Evolutionary conservation across 2,888 invertebrate species (phyloP), one percentile per base, ranked within the genome.

Genomic region (Toxonevra muliebris): DNA sequence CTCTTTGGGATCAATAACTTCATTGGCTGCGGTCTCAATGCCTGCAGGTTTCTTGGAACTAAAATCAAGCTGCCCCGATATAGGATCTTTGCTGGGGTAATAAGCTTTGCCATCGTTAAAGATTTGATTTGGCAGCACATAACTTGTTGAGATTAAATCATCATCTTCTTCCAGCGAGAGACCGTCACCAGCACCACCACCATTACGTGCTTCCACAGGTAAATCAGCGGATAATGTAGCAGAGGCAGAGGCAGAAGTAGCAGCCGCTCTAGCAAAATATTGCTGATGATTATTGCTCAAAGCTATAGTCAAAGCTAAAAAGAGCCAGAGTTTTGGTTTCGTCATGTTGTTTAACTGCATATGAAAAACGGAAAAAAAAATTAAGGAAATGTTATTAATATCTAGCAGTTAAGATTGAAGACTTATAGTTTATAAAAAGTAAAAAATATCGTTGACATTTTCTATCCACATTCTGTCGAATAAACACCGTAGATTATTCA

Each of bases 71-170:
- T 87, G 86, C 0, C 91, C 91, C 0, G 91, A 91, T 40, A 90
- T 79, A 0, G 91, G 91, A 82, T 91, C 90, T 75, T 90, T 90
- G 71, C 90, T 89, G 8, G 90, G 86, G 67, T 91, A 90, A 77
- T 91, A 91, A 0, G 91, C 91, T 76, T 90, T 90, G 15, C 91
- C 91, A 69, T 89, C 89, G 77, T 91, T 91, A 78, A 91, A 90
- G 53, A 89, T 88, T 75, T 87, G 88, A 75, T 88, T 88, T 13
- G 88, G 88, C 10, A 85, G 72, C 43, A 85, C 81, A 66, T 84
- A 85, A 45, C 82, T 81, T 17, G 76, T 79, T 0, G 83, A 80
- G 45, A 84, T 80, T 2, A 85, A 69, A 12, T 83, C 82, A 12
- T 83, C 82, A 13, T 84, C 83, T 50, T 84, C 84, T 30, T 77